Base-by-base conservation (phyloP, 1,140 invertebrate genomes). In the Drosophila mayri region DNA sequence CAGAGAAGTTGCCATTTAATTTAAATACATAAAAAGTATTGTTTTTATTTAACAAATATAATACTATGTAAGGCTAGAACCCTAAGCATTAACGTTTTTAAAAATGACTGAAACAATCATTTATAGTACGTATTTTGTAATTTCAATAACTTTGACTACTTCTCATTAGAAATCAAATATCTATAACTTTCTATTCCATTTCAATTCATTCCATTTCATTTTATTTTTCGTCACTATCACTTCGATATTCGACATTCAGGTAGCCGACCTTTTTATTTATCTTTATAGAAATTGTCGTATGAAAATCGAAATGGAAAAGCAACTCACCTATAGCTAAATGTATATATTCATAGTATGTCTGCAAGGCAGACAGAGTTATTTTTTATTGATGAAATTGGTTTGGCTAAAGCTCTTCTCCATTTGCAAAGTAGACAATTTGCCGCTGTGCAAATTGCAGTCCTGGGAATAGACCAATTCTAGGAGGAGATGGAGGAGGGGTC, bases 331-430 rank as follows among this genome's bases (percentile, higher is more conserved):
- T n/a, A 25, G 4, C 0, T 25, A 25, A 38, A 59, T 35, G 20
- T 12, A 25, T 3, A 47, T 16, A 16, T 37, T 4, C 12, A 37
- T 6, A 7, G 38, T 12, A 25, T 44, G 58, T 49, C 30, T 59
- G 46, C 10, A 22, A 68, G 76, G 58, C 59, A 71, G 81, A 84
- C 77, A 76, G 68, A 41, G 79, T 78, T 88, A 90, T 88, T 81
- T 90, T 78, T 86, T 90, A 88, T 88, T 88, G 86, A 90, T 90
- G 81, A 88, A 90, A 88, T 88, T 90, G 85, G 67, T 90, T 90
- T 79, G 37, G 84, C 67, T 30, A 22, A 43, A 59, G 61, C 73
- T 55, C 43, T 63, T 70, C 60, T 87, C 84, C 84, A 87, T 87
- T 90, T 87, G 80, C 85, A 83, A 87, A 88, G 84, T 88, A 87